Conservation (phyloP, 1,140 invertebrate genomes). For the Drosophila gunungcola region DNA sequence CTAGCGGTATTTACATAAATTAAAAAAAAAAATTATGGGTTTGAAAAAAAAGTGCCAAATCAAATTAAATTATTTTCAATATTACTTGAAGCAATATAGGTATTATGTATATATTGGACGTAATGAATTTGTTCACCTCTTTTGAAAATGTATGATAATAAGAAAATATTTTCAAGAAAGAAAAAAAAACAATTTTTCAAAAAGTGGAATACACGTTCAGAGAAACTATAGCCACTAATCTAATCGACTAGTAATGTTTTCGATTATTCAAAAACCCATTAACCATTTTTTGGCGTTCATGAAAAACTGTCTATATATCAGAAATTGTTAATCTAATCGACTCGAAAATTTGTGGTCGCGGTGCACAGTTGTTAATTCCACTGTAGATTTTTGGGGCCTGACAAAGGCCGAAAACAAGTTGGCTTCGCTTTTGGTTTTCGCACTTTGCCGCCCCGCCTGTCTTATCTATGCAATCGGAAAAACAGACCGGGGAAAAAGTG, state of each 20-base stretch:
- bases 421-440: slow-evolving; percentile 23
- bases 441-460: slow-evolving; percentile 23
- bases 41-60: background rate
- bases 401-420: slow-evolving; percentile 35
- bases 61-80: too few relatives aligned
- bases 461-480: slow-evolving; percentile 75
- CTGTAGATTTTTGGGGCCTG: slow-evolving; percentile 4
- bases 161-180: too few relatives aligned
- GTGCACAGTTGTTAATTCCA: slow-evolving; percentile 6
- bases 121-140: too few relatives aligned
- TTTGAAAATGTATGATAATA: too few relatives aligned
- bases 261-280: slow-evolving; percentile 25
- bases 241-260: slow-evolving; percentile 16
- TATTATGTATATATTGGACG: too few relatives aligned
- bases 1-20: background rate
- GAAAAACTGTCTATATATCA: slow-evolving; percentile 3
- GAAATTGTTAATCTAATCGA: slow-evolving; percentile 16
- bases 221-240: slow-evolving; percentile 15
- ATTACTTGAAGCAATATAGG: too few relatives aligned
- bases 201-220: background rate
- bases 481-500: slow-evolving; percentile 4
- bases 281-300: slow-evolving; percentile 14
- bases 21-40: background rate
- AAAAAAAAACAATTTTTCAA: background rate
- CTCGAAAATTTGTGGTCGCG: background rate